phyloP scores from a whole-genome alignment of 2,888 invertebrate genomes.

The Iselma pallidipennis region DNA sequence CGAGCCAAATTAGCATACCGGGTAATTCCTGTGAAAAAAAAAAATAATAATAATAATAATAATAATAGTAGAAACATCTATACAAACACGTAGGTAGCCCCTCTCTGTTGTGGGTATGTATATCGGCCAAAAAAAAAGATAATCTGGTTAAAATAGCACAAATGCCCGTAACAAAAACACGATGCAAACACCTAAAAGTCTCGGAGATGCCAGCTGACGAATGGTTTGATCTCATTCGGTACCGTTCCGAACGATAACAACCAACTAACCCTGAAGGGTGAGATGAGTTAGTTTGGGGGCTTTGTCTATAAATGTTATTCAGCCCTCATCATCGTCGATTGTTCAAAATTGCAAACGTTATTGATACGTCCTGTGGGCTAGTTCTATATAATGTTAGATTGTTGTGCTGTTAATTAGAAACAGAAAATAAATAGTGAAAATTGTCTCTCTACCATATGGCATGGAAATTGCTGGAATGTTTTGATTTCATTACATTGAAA shows the following conservation, averaged over 20 bases:
- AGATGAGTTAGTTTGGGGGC: not conserved
- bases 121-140: slow-evolving; percentile 1
- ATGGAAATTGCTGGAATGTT: not conserved
- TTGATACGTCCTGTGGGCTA: not conserved
- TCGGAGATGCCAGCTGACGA: slow-evolving; percentile 40
- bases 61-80: not conserved
- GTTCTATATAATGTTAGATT: not conserved
- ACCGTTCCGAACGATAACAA: too few relatives aligned
- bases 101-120: not conserved
- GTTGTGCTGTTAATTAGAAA: slow-evolving; percentile 2
- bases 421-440: not conserved
- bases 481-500: too few relatives aligned
- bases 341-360: slow-evolving; percentile 6
- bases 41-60: not conserved
- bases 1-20: too few relatives aligned
- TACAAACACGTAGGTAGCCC: too few relatives aligned
- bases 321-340: slow-evolving; percentile 19
- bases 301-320: slow-evolving; percentile 6
- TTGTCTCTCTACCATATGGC: not conserved
- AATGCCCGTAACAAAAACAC: slow-evolving; percentile 38
- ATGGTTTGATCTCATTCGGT: slow-evolving; percentile 22
- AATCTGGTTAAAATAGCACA: slow-evolving; percentile 43
- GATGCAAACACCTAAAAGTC: slow-evolving; percentile 42
- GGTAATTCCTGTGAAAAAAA: too few relatives aligned
- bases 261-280: not conserved